Evolutionary conservation across 2,888 invertebrate species (phyloP), one percentile per base, ranked within the genome.

Genomic region (Pegoplata infirma): DNA sequence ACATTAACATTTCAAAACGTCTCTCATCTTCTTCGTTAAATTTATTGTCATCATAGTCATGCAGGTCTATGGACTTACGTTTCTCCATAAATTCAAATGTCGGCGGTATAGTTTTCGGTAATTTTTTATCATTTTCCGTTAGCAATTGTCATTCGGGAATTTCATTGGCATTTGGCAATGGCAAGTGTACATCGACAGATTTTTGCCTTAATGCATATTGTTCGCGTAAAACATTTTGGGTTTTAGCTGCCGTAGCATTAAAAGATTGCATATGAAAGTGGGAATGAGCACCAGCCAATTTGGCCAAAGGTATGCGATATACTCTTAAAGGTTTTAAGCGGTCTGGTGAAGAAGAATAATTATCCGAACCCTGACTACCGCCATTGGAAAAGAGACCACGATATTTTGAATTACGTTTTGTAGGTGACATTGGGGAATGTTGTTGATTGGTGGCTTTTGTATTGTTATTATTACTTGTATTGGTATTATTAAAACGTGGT

Each of bases 221-320:
- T 7, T 80, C 59, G 14, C 63, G 75, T 19, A 71, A 21, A 1
- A 63, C 28, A 14, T 66, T 56, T 67, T 76, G 81, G 1, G 79
- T 46, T 68, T 75, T 73, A 0, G 58, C 53, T 17, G 75, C 76
- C 2, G 81, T 71, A 6, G 82, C 80, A 78, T 81, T 84, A 55
- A 84, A 83, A 0, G 83, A 84, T 49, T 87, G 86, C 49, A 85
- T 84, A 69, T 87, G 87, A 46, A 85, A 87, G 44, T 87, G 87
- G 6, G 87, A 87, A 75, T 87, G 85, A 0, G 86, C 82, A 0
- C 87, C 87, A 10, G 85, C 86, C 16, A 87, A 66, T 59, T 87
- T 87, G 21, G 85, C 83, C 53, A 87, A 68, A 2, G 87, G 87
- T 64, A 87, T 87, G 44, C 87, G 83, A 80, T 85, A 87, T n/a